Evolutionary conservation across 2,113 vertebrate genomes (phyloP).

Genomic region (Sus scrofa): T2T-Sscrofa CM000825.6:58120001-58120500

Average conservation of each 20-base stretch:
- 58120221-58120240: background rate
- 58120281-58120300: background rate
- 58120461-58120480: too few species aligned
- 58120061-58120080: background rate
- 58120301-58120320: background rate
- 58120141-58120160: background rate
- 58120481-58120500: too few species aligned
- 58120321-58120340: background rate
- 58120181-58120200: background rate
- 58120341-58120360: background rate
- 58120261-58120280: too few species aligned
- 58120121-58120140: background rate
- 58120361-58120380: background rate
- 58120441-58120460: background rate
- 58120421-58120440: background rate
- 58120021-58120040: slow-evolving; percentile 54
- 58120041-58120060: background rate
- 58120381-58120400: background rate
- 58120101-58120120: background rate
- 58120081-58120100: background rate
- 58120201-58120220: background rate
- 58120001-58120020: slow-evolving; percentile 64
- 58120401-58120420: background rate
- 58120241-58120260: background rate
- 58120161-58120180: rapidly evolving